Conservation (phyloP, 1,140 invertebrate species). For the Aphelinus certus region DNA sequence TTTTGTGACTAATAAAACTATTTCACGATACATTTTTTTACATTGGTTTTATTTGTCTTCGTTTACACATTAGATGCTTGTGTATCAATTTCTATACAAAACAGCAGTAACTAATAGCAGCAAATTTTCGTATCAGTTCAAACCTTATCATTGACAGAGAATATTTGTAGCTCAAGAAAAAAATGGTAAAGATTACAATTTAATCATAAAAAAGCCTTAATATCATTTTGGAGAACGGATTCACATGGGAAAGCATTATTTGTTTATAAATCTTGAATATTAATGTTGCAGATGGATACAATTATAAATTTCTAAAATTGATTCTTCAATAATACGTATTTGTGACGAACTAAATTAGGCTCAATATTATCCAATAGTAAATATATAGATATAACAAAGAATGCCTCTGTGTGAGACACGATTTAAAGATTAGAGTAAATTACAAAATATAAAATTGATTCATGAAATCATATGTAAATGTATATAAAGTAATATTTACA, state of each 20-base stretch:
- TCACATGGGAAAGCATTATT: conserved; percentile 19
- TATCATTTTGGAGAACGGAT: conserved; percentile 30
- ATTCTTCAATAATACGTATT: too few relatives aligned
- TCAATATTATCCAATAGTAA: too few relatives aligned
- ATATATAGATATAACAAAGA: conserved; percentile 35
- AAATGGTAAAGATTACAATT: conserved; percentile 31
- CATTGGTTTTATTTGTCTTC: conserved; percentile 36
- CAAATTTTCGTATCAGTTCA: conserved; percentile 33
- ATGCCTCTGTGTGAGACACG: neutral
- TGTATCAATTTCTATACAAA: conserved; percentile 40
- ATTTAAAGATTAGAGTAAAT: conserved; percentile 22
- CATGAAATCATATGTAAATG: conserved; percentile 34
- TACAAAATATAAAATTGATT: conserved; percentile 39
- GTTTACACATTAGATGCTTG: conserved; percentile 39
- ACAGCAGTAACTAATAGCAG: conserved; percentile 32
- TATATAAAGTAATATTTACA: conserved; percentile 42
- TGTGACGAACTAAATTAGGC: too few relatives aligned
- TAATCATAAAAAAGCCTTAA: conserved; percentile 20
- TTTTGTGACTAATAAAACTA: conserved; percentile 1
- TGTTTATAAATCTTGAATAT: conserved; percentile 23
- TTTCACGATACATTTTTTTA: too few relatives aligned
- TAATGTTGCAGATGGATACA: conserved; percentile 15
- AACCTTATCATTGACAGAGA: conserved; percentile 25
- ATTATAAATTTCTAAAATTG: neutral
- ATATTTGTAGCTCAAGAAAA: conserved; percentile 27